phyloP scores from a whole-genome alignment of 2,113 vertebrate species.

The Eudyptes chrysolophus region DNA sequence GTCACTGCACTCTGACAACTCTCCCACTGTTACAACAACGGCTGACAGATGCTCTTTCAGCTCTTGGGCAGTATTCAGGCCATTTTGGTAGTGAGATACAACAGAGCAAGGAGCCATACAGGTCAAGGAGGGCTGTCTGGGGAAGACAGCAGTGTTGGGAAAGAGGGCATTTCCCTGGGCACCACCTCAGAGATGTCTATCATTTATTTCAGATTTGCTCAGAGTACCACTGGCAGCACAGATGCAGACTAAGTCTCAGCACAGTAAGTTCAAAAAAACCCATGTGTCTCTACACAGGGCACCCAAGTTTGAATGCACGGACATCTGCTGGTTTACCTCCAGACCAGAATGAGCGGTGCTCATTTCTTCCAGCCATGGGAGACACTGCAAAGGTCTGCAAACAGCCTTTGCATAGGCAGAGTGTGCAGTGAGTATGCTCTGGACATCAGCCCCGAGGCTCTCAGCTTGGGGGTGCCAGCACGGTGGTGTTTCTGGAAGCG shows the following conservation, averaged over 20 bases:
- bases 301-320: neutral
- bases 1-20: neutral
- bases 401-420: neutral
- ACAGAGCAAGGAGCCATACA: neutral
- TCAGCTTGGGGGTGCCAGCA: neutral
- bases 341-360: neutral
- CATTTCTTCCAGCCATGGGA: neutral
- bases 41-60: neutral
- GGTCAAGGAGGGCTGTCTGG: neutral
- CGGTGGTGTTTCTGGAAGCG: neutral
- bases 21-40: neutral
- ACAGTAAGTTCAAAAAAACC: neutral
- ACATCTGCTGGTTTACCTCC: neutral
- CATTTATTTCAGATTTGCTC: neutral
- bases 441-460: neutral
- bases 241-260: neutral
- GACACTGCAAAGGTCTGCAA: neutral
- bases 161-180: neutral
- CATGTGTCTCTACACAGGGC: too few species aligned
- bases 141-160: neutral
- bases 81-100: neutral
- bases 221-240: neutral
- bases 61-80: neutral
- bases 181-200: neutral
- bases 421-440: fast-evolving